Evolutionary conservation across 2,113 vertebrate species (phyloP).

Genomic region (Lucifuga dentata): DNA sequence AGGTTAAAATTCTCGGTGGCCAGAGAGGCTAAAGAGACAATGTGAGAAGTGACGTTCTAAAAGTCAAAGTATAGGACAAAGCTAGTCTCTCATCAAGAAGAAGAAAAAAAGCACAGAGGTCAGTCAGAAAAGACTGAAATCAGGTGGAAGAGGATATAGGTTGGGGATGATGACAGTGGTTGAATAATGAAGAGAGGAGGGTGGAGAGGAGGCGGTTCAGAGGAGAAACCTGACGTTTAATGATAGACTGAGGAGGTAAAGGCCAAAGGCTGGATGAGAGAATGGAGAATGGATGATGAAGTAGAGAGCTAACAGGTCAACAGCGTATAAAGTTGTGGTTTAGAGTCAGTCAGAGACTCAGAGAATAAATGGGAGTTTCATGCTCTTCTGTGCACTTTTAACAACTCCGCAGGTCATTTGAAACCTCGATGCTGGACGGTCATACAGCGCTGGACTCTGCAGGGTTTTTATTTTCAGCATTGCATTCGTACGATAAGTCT

Average conservation of each 20-base stretch:
- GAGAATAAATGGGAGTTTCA: slow-evolving; percentile 27
- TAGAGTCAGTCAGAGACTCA: slow-evolving; percentile 17
- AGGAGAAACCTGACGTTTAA: slow-evolving; percentile 32
- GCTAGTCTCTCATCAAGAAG: not conserved
- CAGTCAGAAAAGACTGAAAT: not conserved
- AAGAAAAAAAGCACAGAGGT: slow-evolving; percentile 3
- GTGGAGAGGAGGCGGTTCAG: slow-evolving; percentile 10
- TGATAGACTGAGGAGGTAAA: not conserved
- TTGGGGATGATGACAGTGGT: not conserved
- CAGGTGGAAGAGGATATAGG: not conserved
- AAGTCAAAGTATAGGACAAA: not conserved
- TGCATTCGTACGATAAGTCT: too few relatives aligned
- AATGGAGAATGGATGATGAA: slow-evolving; percentile 29
- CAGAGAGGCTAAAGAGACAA: not conserved
- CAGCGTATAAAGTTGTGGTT: slow-evolving; percentile 26
- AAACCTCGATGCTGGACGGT: too few relatives aligned
- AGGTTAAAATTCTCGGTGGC: not conserved
- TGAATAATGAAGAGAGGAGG: slow-evolving; percentile 33
- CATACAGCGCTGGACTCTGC: too few relatives aligned
- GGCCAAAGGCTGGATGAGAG: too few relatives aligned
- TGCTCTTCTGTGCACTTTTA: slow-evolving; percentile 4
- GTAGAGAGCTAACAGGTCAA: slow-evolving; percentile 29
- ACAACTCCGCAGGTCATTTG: too few relatives aligned
- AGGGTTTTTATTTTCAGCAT: too few relatives aligned
- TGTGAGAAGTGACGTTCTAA: not conserved